Conservation (phyloP, 2,888 invertebrate genomes). For the Cyrtodaria siliqua region DNA sequence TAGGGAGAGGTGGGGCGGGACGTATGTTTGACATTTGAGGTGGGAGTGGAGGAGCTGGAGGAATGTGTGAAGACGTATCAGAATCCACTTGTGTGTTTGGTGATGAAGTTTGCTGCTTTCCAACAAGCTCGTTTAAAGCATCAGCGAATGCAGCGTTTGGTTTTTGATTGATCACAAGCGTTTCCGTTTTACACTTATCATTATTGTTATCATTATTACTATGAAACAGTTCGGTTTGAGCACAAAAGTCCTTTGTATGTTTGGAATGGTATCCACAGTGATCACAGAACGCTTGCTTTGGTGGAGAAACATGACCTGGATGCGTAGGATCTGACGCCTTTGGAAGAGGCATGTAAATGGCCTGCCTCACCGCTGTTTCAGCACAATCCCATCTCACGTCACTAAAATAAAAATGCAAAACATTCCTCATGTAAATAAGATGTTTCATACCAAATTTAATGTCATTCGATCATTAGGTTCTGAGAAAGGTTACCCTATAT, state of each 20-base stretch:
- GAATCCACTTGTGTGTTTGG: too few species aligned
- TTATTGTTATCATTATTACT: too few species aligned
- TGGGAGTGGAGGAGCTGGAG: constrained; percentile 82
- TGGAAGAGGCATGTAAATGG: constrained; percentile 60
- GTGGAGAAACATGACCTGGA: neutral
- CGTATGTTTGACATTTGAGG: constrained; percentile 84
- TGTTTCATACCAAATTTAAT: too few species aligned
- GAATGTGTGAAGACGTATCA: too few species aligned
- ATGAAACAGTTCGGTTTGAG: constrained; percentile 44
- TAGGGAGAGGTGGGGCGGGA: constrained; percentile 68
- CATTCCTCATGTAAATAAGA: constrained; percentile 3
- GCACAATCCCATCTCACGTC: constrained; percentile 70
- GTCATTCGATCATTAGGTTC: too few species aligned
- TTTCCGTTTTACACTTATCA: too few species aligned
- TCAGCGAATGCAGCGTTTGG: constrained; percentile 29
- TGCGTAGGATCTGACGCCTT: constrained; percentile 24
- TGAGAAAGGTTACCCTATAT: too few species aligned
- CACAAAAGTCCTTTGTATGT: constrained; percentile 40
- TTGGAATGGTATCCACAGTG: constrained; percentile 59
- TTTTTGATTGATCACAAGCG: constrained; percentile 2
- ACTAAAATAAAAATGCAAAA: constrained; percentile 26
- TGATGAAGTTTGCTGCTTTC: constrained; percentile 19
- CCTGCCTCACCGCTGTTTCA: constrained; percentile 65
- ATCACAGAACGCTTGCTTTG: constrained; percentile 49
- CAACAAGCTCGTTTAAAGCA: constrained; percentile 31